These are phyloP conservation scores for Limnephilus rhombicus DNA, from an alignment of 2,888 invertebrate genomes.

Conservation along the genomic window DNA sequence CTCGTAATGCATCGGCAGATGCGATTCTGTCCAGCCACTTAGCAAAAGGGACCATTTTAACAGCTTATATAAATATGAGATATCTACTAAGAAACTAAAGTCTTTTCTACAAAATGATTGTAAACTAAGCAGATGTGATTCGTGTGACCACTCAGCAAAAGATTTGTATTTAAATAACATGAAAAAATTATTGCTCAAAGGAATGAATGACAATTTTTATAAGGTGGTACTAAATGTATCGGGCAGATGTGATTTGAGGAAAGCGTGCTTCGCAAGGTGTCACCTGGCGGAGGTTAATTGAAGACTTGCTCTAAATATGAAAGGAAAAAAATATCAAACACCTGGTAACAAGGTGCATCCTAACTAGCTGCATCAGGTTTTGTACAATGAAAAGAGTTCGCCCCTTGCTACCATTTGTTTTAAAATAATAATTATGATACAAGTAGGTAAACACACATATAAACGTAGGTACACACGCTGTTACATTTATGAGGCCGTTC, in stretches of 20 bases:
- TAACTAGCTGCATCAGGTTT: neutral
- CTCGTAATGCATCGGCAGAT: constrained; percentile 26
- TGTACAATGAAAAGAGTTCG: constrained; percentile 3
- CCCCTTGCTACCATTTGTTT: constrained; percentile 20
- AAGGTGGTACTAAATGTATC: neutral
- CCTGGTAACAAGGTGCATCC: constrained; percentile 41
- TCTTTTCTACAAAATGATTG: neutral
- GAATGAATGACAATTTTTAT: neutral
- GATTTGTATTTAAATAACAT: neutral
- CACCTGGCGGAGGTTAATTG: constrained; percentile 61
- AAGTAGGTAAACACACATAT: too few species aligned
- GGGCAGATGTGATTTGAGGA: constrained; percentile 56
- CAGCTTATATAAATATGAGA: neutral
- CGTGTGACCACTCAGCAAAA: neutral
- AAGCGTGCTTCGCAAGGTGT: constrained; percentile 61
- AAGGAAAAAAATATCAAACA: constrained; percentile 16
- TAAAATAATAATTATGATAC: neutral
- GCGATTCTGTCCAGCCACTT: neutral
- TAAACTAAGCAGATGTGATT: constrained; percentile 4
- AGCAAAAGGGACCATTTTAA: neutral
- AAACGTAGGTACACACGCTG: too few species aligned
- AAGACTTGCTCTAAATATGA: constrained; percentile 57
- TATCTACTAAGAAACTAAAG: neutral
- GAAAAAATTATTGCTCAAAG: neutral
- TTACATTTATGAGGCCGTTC: too few species aligned